Evolutionary conservation across 1,140 invertebrate species (phyloP), one percentile per base, ranked within the genome.

Genomic region (Heterodera schachtii): DNA sequence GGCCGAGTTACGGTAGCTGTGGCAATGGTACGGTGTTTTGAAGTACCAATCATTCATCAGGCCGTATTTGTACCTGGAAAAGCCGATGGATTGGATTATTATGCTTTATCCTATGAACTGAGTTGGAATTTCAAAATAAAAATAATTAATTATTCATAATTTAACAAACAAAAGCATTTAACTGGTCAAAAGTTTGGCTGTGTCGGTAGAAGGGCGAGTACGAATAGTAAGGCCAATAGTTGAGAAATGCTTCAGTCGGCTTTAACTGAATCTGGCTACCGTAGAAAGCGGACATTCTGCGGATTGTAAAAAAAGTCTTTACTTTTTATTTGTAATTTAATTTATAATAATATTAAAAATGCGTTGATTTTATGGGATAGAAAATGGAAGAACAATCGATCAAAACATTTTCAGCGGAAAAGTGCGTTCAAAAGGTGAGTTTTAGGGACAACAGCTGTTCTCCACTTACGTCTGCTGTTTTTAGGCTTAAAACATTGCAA

Each of bases 161-260:
- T n/a, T n/a, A n/a, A n/a, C n/a, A 71, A 7, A 11, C 41, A 60
- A 19, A 16, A 16, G 13, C 0, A 60, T 16, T 16, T 13, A 70
- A 78, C 43, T 78, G 70, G 19, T 78, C 76, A 46, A 78, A 78
- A 16, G 52, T 67, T 6, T 78, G 21, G 64, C 76, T 78, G 52
- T 78, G 60, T 44, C 66, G 52, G 8, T 78, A 78, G 41, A 78
- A 78, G 13, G 76, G 76, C 0, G 76, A 78, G 31, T 78, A 78
- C 4, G 76, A 78, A 47, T 78, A 78, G 47, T 78, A 78, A 8
- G 76, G 76, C 76, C 76, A 78, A 70, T 69, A 78, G 70, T 78
- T 46, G 19, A 78, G 47, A 67, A 31, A 78, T 64, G 57, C 74
- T 75, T 66, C 74, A 19, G 76, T 70, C 3, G 76, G 66, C 76